These are phyloP conservation scores for Dryobates pubescens DNA, from an alignment of 2,797 vertebrate genomes.

Conservation along the genomic window DNA sequence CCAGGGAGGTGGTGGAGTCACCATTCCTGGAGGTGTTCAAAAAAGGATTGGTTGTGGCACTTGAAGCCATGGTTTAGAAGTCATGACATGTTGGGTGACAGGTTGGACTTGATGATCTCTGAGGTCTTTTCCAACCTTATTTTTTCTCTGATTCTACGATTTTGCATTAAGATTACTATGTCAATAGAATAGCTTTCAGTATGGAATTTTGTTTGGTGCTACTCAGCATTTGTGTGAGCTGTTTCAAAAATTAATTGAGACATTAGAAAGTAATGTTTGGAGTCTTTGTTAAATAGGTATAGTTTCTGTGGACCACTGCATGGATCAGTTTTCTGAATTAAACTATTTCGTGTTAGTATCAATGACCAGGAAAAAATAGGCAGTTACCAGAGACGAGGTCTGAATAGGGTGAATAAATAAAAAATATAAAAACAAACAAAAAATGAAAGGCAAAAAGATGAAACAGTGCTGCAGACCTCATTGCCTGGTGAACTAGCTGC, in stretches of 20 bases:
- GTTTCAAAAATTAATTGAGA: not conserved
- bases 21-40: too few relatives aligned
- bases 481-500: slow-evolving; percentile 43
- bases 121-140: too few relatives aligned
- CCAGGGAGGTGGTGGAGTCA: too few relatives aligned
- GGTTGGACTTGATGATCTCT: too few relatives aligned
- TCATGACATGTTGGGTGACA: too few relatives aligned
- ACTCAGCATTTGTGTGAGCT: not conserved
- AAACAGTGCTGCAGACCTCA: slow-evolving; percentile 46
- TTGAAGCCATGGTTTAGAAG: too few relatives aligned
- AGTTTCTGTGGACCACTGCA: not conserved
- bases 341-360: not conserved
- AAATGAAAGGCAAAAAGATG: not conserved
- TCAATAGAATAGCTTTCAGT: not conserved
- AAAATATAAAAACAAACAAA: not conserved
- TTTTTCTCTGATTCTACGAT: too few relatives aligned
- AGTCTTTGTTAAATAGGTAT: not conserved
- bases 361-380: not conserved
- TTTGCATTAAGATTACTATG: not conserved
- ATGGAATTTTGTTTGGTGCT: not conserved
- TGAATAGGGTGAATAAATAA: not conserved
- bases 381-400: not conserved
- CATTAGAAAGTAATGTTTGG: not conserved
- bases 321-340: not conserved
- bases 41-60: too few relatives aligned